Evolutionary conservation across 2,797 vertebrate genomes (phyloP), one percentile per base, ranked within the genome.

Genomic region (Parambassis ranga): DNA sequence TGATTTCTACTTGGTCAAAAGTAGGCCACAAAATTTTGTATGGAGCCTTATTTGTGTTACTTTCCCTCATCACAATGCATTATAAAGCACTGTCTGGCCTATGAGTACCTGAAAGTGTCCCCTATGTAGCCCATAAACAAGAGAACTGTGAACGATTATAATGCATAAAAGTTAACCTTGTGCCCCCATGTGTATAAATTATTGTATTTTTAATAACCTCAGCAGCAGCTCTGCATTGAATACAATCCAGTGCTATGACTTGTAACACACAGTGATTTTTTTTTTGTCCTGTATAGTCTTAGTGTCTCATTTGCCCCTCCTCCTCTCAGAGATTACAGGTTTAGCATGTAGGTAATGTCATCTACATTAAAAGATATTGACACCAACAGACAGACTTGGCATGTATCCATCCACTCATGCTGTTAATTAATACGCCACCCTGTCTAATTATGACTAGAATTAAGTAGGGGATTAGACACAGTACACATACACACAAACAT

Each of bases 381-480:
- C 20, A 47, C 11, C n/a, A 60, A 26, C 27, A 26, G 20, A 33
- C 23, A 31, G 47, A 46, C 16, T 53, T 57, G 51, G 26, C 30
- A 48, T 19, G 1, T 35, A 58, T 52, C 33, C 35, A 56, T 37
- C 9, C 5, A 5, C 15, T 31, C 32, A 50, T 31, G 47, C 18
- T 20, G 50, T 24, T 22, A 38, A 65, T 71, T 42, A 47, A 43
- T 28, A 38, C 28, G 50, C 36, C 13, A 10, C 14, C 10, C 6
- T 30, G 30, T 39, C 35, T 57, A 31, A 42, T 56, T 20, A 70
- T 47, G 36, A 38, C 32, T 28, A 10, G 37, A 66, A 39, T 53
- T 46, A 60, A 49, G 5, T 10, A 42, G 23, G 14, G n/a, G 22
- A 44, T 71, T 56, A 24, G 10, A 15, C 19, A 37, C 26, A n/a